Percentiles rank a stretch among this genome's conserved stretches.
Conservation (phyloP, 2,797 vertebrate species). For the Staurois parvus region DNA sequence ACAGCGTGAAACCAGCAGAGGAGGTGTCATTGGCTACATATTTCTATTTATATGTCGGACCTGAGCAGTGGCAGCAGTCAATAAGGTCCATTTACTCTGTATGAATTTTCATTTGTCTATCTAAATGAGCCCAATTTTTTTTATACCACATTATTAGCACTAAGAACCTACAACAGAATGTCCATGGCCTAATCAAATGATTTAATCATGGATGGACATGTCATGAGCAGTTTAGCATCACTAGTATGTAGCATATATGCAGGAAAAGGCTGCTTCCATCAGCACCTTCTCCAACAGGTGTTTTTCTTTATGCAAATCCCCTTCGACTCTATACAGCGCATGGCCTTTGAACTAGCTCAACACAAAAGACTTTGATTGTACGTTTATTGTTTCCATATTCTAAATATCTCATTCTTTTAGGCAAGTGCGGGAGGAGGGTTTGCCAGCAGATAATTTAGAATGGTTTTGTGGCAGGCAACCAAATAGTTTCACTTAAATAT, state of each 20-base stretch:
- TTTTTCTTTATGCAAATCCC: not conserved
- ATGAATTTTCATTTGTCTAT: too few species aligned
- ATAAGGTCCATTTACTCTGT: too few species aligned
- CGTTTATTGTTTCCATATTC: conserved; percentile 41
- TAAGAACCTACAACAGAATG: too few species aligned
- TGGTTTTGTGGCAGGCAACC: conserved; percentile 65
- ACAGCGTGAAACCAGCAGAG: too few species aligned
- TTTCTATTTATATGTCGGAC: too few species aligned
- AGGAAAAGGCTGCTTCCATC: not conserved
- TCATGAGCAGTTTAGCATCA: too few species aligned
- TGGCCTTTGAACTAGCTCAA: not conserved
- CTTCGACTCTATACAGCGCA: not conserved
- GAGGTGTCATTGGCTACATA: too few species aligned
- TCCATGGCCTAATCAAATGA: too few species aligned
- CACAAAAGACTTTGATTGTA: conserved; percentile 24
- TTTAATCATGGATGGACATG: too few species aligned
- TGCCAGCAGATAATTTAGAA: conserved; percentile 55
- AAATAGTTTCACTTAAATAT: conserved; percentile 68
- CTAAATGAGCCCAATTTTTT: too few species aligned
- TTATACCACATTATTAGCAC: too few species aligned
- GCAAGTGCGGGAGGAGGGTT: not conserved
- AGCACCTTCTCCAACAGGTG: not conserved
- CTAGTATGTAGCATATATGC: not conserved
- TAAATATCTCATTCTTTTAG: conserved; percentile 30
- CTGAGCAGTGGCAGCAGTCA: too few species aligned